Evolutionary conservation across 2,113 vertebrate species (phyloP), one percentile per base, ranked within the genome.

Genomic region (Ceratotherium simum): DNA sequence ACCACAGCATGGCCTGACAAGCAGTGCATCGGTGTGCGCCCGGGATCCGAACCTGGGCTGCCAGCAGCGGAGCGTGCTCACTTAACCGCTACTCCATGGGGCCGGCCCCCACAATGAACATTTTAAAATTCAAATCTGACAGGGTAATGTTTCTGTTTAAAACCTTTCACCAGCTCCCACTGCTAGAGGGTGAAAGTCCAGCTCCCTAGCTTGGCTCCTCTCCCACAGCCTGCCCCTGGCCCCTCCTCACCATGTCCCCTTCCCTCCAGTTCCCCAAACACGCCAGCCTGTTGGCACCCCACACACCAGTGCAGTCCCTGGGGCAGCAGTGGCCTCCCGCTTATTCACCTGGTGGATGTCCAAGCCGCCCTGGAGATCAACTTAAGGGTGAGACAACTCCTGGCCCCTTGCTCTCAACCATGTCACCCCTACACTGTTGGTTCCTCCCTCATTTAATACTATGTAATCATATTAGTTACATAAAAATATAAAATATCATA

Each of bases 61-160:
- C 39, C 39, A 39, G 39, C 39, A 39, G 39, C 39, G 39, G 39
- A 39, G 39, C 39, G 39, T 39, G 39, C 39, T 39, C 39, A 39
- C 39, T 39, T 39, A 39, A 39, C 39, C 39, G 39, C 39, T 39
- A 39, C 39, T 39, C 39, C 39, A 39, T 39, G 39, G 39, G 39
- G 39, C 39, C 39, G 39, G 39, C 39, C 72, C 64, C 39, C 76
- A 65, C 42, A 56, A 20, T 10, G 33, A 69, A 79, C 56, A n/a
- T 58, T 85, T 46, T 58, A 85, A 69, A 91, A 86, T 67, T 85
- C 70, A 82, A 51, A 69, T 46, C 46, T 6, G 17, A 88, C 39
- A 69, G 85, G 56, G 17, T 39, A 54, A 5, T 16, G 12, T 29
- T 33, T 18, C 25, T 29, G 14, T 70, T 89, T 70, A 33, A 90